Conservation (phyloP, 2,113 vertebrate genomes). For the Bujurquina vittata region DNA sequence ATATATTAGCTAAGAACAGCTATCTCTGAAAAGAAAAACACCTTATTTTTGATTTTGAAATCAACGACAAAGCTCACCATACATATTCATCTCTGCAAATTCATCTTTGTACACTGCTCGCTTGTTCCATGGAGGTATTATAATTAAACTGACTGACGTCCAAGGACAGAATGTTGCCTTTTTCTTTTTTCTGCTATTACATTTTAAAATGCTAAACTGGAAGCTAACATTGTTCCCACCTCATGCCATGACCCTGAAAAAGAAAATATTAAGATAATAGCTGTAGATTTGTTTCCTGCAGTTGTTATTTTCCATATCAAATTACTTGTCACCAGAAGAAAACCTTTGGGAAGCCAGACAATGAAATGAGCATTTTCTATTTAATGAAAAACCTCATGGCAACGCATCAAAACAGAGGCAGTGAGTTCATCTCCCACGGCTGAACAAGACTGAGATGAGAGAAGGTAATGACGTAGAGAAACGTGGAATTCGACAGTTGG, state of each 20-base stretch:
- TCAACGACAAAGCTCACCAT: background rate
- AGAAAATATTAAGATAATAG: background rate
- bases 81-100: too few species aligned
- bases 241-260: background rate
- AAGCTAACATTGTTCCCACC: background rate
- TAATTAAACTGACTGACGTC: background rate
- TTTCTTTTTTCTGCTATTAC: background rate
- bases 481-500: constrained; percentile 20
- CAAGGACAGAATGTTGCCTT: background rate
- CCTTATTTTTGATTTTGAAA: background rate
- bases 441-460: background rate
- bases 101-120: background rate
- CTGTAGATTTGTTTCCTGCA: background rate
- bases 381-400: constrained; percentile 33
- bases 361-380: constrained; percentile 16
- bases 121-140: background rate
- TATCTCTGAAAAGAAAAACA: background rate
- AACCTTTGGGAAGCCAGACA: background rate
- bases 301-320: background rate
- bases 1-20: background rate
- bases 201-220: background rate
- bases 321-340: background rate
- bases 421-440: background rate
- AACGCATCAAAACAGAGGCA: constrained; percentile 14
- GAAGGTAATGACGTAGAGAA: constrained; percentile 2